Evolutionary conservation across 2,797 vertebrate genomes (phyloP).

Genomic region (Urocyon cinereoargenteus): DNA sequence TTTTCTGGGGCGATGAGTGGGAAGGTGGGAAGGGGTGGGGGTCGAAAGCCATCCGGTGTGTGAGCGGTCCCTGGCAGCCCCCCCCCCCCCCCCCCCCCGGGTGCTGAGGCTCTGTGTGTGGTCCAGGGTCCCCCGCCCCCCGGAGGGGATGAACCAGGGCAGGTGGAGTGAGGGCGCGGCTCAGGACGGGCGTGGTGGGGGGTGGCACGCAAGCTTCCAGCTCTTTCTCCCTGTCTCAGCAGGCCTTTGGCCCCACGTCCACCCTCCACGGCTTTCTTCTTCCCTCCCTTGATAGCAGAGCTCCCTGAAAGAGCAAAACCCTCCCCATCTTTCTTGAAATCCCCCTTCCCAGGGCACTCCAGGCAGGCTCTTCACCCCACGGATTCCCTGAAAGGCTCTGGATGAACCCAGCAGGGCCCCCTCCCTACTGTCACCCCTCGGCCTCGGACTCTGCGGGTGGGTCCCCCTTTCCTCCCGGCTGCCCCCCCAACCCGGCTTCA

Average conservation of each 20-base stretch:
- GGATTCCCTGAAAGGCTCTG: not conserved
- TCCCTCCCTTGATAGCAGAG: not conserved
- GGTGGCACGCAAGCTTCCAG: fast-evolving
- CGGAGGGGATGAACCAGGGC: not conserved
- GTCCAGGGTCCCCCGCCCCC: too few relatives aligned
- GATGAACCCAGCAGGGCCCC: not conserved
- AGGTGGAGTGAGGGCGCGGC: fast-evolving
- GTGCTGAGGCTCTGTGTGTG: fast-evolving
- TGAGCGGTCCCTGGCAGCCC: fast-evolving
- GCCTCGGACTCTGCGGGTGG: fast-evolving
- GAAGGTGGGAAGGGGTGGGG: not conserved
- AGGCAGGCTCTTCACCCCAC: not conserved
- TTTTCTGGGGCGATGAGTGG: not conserved
- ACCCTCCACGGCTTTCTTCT: not conserved
- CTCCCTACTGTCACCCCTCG: fast-evolving
- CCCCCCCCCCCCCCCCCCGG: too few relatives aligned
- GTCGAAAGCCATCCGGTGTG: fast-evolving
- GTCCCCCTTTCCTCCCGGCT: not conserved
- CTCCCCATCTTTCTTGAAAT: not conserved
- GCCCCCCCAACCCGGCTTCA: not conserved
- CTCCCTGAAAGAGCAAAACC: not conserved
- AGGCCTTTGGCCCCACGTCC: not conserved
- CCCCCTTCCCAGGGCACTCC: fast-evolving
- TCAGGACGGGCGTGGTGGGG: fast-evolving
- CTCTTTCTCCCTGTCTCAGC: not conserved